These are phyloP conservation scores for Calyptomena viridis DNA, from an alignment of 2,113 vertebrate genomes.

Conservation along the genomic window DNA sequence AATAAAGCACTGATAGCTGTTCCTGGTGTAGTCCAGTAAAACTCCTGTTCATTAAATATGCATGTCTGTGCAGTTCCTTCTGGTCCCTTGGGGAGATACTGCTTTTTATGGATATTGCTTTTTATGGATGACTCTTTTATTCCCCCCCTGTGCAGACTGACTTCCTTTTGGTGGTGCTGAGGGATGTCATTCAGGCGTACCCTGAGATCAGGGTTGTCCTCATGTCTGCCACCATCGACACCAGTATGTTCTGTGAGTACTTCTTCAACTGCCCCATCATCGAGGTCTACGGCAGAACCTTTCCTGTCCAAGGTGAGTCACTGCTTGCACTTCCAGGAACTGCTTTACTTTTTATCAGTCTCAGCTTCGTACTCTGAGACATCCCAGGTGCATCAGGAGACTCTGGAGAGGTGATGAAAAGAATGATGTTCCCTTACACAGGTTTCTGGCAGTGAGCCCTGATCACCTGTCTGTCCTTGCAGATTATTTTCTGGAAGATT, in stretches of 20 bases:
- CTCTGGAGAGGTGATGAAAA: background rate
- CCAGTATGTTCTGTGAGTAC: slow-evolving; percentile 95
- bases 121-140: background rate
- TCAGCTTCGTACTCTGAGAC: background rate
- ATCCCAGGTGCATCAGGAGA: background rate
- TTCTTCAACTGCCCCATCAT: slow-evolving; percentile 92
- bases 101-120: background rate
- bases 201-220: slow-evolving; percentile 91
- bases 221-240: slow-evolving; percentile 98
- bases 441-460: background rate
- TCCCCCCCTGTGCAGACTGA: slow-evolving; percentile 81
- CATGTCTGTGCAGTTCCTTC: background rate
- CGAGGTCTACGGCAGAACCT: slow-evolving; percentile 93
- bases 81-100: background rate
- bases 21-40: background rate
- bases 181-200: slow-evolving; percentile 89
- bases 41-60: background rate
- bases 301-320: slow-evolving; percentile 85
- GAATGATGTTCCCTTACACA: background rate
- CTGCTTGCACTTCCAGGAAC: background rate
- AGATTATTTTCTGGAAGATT: slow-evolving; percentile 97
- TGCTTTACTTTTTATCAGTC: background rate
- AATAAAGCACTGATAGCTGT: background rate
- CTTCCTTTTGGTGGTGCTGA: slow-evolving; percentile 94
- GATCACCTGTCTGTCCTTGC: slow-evolving; percentile 8